Conservation (phyloP, 2,113 vertebrate species). For the Suricata suricatta region DNA sequence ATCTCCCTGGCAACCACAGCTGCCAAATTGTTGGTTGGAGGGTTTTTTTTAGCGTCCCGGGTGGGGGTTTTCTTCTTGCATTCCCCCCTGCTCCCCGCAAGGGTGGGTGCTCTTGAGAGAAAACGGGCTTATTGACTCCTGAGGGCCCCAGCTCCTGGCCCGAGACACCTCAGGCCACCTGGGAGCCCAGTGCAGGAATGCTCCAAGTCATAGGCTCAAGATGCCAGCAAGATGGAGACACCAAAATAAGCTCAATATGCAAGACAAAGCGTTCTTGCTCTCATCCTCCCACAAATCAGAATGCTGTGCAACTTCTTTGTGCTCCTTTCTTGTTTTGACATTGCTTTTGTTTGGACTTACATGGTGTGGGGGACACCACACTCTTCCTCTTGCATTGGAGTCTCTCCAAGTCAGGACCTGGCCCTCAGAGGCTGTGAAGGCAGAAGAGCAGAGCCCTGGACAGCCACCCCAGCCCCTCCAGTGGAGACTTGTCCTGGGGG, state of each 20-base stretch:
- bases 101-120: neutral
- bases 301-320: neutral
- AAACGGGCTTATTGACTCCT: neutral
- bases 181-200: neutral
- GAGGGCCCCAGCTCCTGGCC: neutral
- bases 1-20: slow-evolving; percentile 86
- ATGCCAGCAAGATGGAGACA: neutral
- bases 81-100: neutral
- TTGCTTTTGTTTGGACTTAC: neutral
- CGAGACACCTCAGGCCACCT: neutral
- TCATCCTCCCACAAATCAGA: neutral
- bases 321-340: neutral
- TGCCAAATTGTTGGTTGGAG: slow-evolving; percentile 66
- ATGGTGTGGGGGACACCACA: neutral
- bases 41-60: slow-evolving; percentile 55
- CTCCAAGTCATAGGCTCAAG: neutral
- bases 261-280: neutral
- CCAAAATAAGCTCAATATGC: slow-evolving; percentile 28
- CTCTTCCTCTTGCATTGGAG: neutral
- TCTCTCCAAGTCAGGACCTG: neutral
- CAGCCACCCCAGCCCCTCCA: neutral
- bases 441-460: neutral
- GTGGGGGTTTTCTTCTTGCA: slow-evolving; percentile 39
- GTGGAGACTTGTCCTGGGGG: neutral
- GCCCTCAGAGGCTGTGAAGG: neutral